Conservation (phyloP, 2,113 vertebrate species). For the Cyanoderma ruficeps region DNA sequence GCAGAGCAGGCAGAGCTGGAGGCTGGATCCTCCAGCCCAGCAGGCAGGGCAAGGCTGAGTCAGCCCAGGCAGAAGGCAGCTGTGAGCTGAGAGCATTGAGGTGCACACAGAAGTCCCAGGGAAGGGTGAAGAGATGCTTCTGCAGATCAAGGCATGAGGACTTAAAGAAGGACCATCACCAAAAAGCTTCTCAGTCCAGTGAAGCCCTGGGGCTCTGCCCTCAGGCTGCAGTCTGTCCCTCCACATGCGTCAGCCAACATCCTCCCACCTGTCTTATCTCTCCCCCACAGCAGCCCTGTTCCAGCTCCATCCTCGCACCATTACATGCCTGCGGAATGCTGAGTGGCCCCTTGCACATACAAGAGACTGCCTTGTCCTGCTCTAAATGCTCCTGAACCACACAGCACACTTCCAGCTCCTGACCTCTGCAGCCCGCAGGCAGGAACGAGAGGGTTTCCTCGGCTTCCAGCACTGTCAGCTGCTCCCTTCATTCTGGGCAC, state of each 20-base stretch:
- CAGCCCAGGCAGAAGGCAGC: background rate
- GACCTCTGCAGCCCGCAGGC: background rate
- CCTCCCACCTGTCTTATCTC: rapidly evolving
- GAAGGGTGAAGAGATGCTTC: background rate
- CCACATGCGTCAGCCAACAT: rapidly evolving
- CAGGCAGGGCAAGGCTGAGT: background rate
- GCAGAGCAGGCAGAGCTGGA: background rate
- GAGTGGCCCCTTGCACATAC: background rate
- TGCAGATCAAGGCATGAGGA: background rate
- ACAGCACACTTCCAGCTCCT: background rate
- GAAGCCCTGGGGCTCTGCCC: background rate
- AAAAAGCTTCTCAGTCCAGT: background rate
- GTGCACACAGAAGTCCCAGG: background rate
- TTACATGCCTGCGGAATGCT: rapidly evolving
- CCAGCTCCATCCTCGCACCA: background rate
- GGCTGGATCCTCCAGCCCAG: background rate
- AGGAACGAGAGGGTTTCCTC: background rate
- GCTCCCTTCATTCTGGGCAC: background rate
- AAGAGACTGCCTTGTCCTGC: background rate
- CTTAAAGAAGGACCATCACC: background rate
- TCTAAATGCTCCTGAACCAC: background rate
- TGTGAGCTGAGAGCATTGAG: rapidly evolving
- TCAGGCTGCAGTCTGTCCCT: rapidly evolving
- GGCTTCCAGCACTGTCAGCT: background rate
- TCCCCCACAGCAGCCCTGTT: background rate